These are phyloP conservation scores for Platysteira castanea DNA, from an alignment of 2,113 vertebrate genomes.

Conservation along the genomic window DNA sequence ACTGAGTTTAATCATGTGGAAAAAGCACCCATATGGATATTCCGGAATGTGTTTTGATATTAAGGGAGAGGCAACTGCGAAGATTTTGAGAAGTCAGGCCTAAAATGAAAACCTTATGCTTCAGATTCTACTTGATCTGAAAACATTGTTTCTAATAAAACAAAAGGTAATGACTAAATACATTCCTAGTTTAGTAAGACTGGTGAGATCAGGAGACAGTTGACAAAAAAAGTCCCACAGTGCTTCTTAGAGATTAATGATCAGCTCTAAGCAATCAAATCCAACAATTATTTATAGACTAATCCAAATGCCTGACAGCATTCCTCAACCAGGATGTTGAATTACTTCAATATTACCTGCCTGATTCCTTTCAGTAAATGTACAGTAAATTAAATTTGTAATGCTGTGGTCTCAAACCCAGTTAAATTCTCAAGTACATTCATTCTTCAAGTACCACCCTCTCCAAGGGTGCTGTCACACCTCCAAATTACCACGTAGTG, in stretches of 20 bases:
- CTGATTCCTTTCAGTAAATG: background rate
- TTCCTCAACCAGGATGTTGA: background rate
- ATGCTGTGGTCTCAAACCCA: background rate
- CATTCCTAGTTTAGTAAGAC: background rate
- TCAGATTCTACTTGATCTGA: background rate
- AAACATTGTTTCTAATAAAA: background rate
- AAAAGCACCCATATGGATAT: background rate
- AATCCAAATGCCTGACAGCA: background rate
- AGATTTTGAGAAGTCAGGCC: background rate
- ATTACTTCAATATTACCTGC: background rate
- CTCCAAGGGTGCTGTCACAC: background rate
- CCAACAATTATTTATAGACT: background rate
- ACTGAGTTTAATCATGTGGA: background rate
- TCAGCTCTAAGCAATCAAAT: background rate
- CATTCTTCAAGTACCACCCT: background rate
- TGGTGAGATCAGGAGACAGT: background rate
- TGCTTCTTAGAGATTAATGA: background rate
- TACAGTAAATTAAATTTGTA: background rate
- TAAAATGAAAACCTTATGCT: background rate
- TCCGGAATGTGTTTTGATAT: background rate
- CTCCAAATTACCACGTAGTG: fast-evolving
- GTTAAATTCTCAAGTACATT: background rate
- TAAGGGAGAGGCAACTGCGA: background rate
- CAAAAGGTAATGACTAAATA: background rate
- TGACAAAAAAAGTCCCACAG: background rate